These are phyloP conservation scores for Nomia melanderi DNA, from an alignment of 1,140 invertebrate species.

Conservation along the genomic window DNA sequence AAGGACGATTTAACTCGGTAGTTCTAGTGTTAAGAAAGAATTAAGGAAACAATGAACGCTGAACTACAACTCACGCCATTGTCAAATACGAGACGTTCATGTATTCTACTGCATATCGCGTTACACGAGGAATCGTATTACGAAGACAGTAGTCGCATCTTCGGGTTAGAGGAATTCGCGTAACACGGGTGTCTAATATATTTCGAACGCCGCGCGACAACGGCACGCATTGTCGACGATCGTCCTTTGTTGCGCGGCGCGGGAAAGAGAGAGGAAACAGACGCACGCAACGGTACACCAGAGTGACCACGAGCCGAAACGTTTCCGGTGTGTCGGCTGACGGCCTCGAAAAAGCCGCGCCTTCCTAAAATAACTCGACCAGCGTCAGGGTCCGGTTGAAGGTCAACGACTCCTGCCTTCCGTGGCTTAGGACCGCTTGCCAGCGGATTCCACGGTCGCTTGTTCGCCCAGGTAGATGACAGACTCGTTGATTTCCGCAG, in stretches of 20 bases:
- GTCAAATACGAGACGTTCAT: too few relatives aligned
- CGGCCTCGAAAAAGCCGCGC: conserved; percentile 21
- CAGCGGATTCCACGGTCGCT: neutral
- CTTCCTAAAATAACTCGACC: conserved; percentile 66
- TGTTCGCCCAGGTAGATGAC: too few relatives aligned
- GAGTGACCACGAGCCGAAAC: conserved; percentile 75
- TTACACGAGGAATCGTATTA: too few relatives aligned
- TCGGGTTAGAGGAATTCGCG: too few relatives aligned
- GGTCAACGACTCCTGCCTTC: conserved; percentile 64
- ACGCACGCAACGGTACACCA: conserved; percentile 78
- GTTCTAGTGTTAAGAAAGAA: too few relatives aligned
- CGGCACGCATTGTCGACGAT: neutral
- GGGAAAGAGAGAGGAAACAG: conserved; percentile 36
- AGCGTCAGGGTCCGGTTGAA: conserved; percentile 64
- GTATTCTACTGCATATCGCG: too few relatives aligned
- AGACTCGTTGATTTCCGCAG: neutral
- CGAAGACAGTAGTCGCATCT: too few relatives aligned
- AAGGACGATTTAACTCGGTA: too few relatives aligned
- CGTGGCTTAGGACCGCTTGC: too few relatives aligned
- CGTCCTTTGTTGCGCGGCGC: conserved; percentile 3
- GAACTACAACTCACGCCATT: too few relatives aligned
- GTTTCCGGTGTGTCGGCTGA: conserved; percentile 71
- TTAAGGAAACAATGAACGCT: too few relatives aligned
- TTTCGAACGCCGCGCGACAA: neutral
- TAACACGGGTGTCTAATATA: too few relatives aligned